Evolutionary conservation across 2,113 vertebrate genomes (phyloP), one percentile per base, ranked within the genome.

Genomic region (Fregetta grallaria): DNA sequence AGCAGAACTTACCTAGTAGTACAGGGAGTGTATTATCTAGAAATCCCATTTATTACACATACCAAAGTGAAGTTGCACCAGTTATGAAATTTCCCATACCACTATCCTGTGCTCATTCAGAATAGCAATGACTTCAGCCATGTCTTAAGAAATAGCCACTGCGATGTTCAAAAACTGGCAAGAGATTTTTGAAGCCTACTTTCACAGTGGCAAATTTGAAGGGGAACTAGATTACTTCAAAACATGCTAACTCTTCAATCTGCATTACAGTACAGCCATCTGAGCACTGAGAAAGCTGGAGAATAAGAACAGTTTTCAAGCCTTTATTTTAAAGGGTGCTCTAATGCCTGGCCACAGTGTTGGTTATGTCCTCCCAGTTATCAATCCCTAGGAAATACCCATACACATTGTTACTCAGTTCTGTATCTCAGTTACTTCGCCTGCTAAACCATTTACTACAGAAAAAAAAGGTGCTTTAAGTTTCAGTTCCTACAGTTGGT

Each of bases 41-140:
- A 95, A 96, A 86, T 92, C 56, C 68, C 70, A 84, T 91, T 92
- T 84, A 76, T 92, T 92, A 49, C 91, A 86, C 10, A 10, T 40
- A 71, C 21, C 30, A 32, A 74, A 81, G 1, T 36, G 52, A 65
- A 19, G 11, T 53, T 75, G 61, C 7, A 0, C 72, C 83, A 87
- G 70, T 53, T 73, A 17, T 72, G 65, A 91, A 61, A 92, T 81
- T 96, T 90, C 76, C 86, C 91, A 74, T n/a, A 81, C 56, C 72
- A 38, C 91, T 56, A 18, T 19, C 70, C 70, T 92, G 68, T 42
- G 18, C 47, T 94, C 36, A 75, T 73, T 89, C 86, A 92, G 65
- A 91, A 63, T 6, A 92, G 65, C 52, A 61, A 49, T 86, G 82
- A 88, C 52, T 92, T 96, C 59, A 95, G 36, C 18, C 80, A 68